Conservation (phyloP, 2,113 vertebrate genomes). For the Lagopus muta region DNA sequence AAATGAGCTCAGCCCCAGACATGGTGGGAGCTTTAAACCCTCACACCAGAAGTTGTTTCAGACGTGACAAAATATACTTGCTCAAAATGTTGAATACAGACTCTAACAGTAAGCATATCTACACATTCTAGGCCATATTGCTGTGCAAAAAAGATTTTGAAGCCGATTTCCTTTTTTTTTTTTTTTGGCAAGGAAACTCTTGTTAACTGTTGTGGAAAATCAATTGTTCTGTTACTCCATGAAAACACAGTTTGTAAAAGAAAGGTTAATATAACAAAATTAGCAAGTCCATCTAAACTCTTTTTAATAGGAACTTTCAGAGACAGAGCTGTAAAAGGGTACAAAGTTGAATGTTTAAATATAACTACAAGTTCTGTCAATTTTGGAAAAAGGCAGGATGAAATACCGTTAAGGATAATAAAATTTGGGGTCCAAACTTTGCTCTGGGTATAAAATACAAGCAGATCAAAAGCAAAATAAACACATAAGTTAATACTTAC, state of each 20-base stretch:
- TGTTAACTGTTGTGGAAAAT: conserved; percentile 30
- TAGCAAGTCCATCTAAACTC: not conserved
- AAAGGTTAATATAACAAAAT: conserved; percentile 52
- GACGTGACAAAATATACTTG: conserved; percentile 15
- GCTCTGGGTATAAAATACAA: not conserved
- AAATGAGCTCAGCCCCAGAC: conserved; percentile 60
- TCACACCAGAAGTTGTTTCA: conserved; percentile 33
- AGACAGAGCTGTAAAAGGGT: conserved; percentile 24
- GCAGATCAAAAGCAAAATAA: not conserved
- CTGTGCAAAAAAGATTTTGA: not conserved
- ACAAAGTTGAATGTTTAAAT: conserved; percentile 34
- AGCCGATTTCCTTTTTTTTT: not conserved
- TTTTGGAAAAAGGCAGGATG: not conserved
- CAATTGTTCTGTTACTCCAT: conserved; percentile 6
- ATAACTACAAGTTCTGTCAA: not conserved
- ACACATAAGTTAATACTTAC: not conserved
- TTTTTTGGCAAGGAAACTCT: not conserved
- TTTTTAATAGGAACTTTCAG: conserved; percentile 53
- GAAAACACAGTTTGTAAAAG: conserved; percentile 32
- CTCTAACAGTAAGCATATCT: not conserved
- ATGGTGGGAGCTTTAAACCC: conserved; percentile 11
- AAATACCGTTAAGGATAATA: not conserved
- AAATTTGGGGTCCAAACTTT: not conserved
- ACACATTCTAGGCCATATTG: not conserved
- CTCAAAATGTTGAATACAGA: conserved; percentile 23